Conservation (phyloP, 2,888 invertebrate genomes). For the Drosophila algonquin region DNA sequence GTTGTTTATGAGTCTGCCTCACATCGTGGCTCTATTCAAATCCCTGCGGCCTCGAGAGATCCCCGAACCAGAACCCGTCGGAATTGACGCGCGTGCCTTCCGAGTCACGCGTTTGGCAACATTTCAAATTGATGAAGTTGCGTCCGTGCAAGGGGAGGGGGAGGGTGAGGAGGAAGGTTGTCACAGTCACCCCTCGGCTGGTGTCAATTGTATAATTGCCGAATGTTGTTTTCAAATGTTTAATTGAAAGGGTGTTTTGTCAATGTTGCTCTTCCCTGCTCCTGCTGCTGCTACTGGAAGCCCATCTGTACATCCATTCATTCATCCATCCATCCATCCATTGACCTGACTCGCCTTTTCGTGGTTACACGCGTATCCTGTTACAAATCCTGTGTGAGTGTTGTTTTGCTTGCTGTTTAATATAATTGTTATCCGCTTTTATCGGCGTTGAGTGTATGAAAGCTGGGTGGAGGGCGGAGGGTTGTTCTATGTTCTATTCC, state of each 20-base stretch:
- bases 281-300: constrained; percentile 3
- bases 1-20: constrained; percentile 73
- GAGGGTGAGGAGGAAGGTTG: neutral
- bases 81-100: constrained; percentile 74
- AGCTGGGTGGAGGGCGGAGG: constrained; percentile 11
- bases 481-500: constrained; percentile 18
- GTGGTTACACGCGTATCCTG: constrained; percentile 84
- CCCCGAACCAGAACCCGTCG: constrained; percentile 38
- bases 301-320: constrained; percentile 4
- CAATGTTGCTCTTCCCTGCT: constrained; percentile 39
- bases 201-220: constrained; percentile 82
- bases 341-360: constrained; percentile 58
- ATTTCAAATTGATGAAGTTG: constrained; percentile 82
- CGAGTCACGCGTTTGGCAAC: constrained; percentile 57
- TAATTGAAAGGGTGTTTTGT: constrained; percentile 82
- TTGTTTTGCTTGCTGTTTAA: constrained; percentile 73
- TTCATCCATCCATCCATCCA: constrained; percentile 1
- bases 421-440: constrained; percentile 78
- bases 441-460: constrained; percentile 27
- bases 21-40: constrained; percentile 60
- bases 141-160: constrained; percentile 11
- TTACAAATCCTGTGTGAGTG: constrained; percentile 81
- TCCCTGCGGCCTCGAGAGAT: constrained; percentile 61
- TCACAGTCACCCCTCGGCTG: constrained; percentile 50
- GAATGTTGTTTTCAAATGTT: constrained; percentile 79